phyloP scores from a whole-genome alignment of 2,797 vertebrate species.

The Saxicola maurus region DNA sequence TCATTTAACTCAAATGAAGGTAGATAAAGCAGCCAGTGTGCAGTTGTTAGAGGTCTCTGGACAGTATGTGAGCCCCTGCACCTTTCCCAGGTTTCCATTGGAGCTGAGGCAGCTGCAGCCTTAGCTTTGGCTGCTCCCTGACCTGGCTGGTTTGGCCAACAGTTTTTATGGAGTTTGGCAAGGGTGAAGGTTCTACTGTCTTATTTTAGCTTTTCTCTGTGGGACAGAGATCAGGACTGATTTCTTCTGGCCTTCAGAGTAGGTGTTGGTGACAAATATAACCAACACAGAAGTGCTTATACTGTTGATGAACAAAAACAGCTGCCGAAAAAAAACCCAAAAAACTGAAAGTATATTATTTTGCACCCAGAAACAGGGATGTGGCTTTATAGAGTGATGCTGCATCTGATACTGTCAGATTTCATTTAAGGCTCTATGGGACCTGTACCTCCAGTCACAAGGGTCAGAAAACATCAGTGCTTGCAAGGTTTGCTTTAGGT shows the following conservation, averaged over 20 bases:
- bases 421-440: neutral
- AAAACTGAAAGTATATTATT: neutral
- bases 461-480: neutral
- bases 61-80: neutral
- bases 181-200: neutral
- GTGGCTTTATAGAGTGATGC: neutral
- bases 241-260: neutral
- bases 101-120: neutral
- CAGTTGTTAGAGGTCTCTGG: neutral
- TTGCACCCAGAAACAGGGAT: neutral
- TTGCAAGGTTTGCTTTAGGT: neutral
- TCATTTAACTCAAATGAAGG: neutral
- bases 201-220: neutral
- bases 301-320: neutral
- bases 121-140: neutral
- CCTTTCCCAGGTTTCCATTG: neutral
- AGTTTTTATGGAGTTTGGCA: neutral
- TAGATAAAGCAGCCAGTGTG: neutral
- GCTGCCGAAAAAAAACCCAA: neutral
- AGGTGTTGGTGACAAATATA: neutral
- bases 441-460: neutral
- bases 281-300: neutral
- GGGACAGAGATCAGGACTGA: neutral
- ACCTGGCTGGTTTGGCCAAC: neutral
- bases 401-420: neutral